Conservation (phyloP, 2,888 invertebrate genomes). For the Tetropium fuscum region DNA sequence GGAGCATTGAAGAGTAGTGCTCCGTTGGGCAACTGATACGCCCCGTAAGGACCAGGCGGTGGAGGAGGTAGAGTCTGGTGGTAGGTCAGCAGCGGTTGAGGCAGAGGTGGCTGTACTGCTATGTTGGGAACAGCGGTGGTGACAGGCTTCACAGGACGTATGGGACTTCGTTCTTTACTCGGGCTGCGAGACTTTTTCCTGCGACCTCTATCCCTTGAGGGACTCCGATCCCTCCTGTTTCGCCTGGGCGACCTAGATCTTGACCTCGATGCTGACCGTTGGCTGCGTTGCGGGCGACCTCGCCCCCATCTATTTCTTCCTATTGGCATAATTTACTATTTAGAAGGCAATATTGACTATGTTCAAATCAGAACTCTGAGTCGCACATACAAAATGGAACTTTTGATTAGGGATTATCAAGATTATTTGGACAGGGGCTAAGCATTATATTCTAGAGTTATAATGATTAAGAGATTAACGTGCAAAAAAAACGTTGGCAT, state of each 20-base stretch:
- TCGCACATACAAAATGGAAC: too few relatives aligned
- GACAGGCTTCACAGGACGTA: conserved; percentile 20
- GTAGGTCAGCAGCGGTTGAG: conserved; percentile 38
- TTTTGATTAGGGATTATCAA: too few relatives aligned
- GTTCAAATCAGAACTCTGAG: not conserved
- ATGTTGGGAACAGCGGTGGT: conserved; percentile 21
- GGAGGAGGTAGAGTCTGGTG: conserved; percentile 25
- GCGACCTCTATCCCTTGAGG: conserved; percentile 41
- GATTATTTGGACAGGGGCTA: too few relatives aligned
- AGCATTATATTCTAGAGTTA: too few relatives aligned
- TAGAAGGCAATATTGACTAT: not conserved
- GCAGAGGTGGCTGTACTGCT: conserved; percentile 25
- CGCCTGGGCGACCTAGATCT: conserved; percentile 57
- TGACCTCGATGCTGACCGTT: conserved; percentile 55
- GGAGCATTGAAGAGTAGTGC: conserved; percentile 60
- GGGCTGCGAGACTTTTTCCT: conserved; percentile 39
- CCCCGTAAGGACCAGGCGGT: conserved; percentile 58
- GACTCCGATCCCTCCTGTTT: conserved; percentile 44
- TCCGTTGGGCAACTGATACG: conserved; percentile 59
- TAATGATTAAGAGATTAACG: too few relatives aligned
- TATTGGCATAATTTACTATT: conserved; percentile 33
- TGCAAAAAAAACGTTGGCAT: too few relatives aligned
- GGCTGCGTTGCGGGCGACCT: conserved; percentile 56
- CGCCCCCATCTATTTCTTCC: conserved; percentile 62
- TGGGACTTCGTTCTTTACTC: conserved; percentile 31